Evolutionary conservation across 2,113 vertebrate genomes (phyloP).

Genomic region (Pycnonotus jocosus): DNA sequence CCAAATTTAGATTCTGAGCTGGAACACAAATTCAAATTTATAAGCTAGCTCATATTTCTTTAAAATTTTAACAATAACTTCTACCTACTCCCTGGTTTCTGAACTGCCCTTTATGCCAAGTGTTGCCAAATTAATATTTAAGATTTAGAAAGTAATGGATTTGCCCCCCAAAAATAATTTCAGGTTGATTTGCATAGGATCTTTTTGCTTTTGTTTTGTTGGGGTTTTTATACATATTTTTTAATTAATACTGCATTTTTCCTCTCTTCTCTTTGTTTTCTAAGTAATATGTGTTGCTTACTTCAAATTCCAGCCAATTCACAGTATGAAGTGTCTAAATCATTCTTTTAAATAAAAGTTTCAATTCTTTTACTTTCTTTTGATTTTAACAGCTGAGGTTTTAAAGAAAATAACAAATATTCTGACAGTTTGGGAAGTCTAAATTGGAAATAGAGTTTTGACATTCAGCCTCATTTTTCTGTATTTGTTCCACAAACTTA

Average conservation of each 20-base stretch:
- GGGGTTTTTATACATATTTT: accelerated
- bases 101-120: background rate
- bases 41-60: background rate
- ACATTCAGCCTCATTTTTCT: background rate
- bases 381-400: background rate
- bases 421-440: background rate
- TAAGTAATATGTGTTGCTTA: background rate
- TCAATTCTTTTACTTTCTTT: background rate
- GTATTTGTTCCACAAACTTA: background rate
- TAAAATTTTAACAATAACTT: background rate
- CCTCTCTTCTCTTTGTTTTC: background rate
- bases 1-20: background rate
- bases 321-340: background rate
- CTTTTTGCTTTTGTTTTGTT: background rate
- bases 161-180: accelerated
- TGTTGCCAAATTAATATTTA: background rate
- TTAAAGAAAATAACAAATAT: slow-evolving; percentile 14
- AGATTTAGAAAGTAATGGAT: background rate
- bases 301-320: background rate
- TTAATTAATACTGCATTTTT: background rate
- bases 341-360: background rate
- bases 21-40: background rate
- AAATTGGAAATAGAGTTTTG: slow-evolving; percentile 5
- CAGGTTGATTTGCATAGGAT: background rate
- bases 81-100: background rate